Conservation (phyloP, 2,113 vertebrate genomes). For the Charina bottae region DNA sequence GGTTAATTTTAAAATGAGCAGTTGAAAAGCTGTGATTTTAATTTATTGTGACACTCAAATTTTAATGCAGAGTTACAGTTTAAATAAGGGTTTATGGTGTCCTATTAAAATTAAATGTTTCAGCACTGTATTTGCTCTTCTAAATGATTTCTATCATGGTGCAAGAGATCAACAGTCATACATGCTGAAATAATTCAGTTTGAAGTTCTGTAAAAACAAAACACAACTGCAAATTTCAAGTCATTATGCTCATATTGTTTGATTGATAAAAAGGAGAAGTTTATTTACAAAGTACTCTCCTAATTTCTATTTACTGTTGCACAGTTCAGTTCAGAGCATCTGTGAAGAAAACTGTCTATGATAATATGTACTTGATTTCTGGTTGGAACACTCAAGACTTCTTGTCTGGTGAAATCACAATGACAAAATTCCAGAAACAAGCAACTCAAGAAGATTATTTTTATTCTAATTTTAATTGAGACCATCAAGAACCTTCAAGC, state of each 20-base stretch:
- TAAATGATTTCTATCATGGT: slow-evolving; percentile 34
- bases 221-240: slow-evolving; percentile 45
- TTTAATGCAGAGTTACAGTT: slow-evolving; percentile 55
- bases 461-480: slow-evolving; percentile 49
- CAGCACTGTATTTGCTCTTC: slow-evolving; percentile 41
- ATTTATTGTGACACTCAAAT: slow-evolving; percentile 29
- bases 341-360: slow-evolving; percentile 53
- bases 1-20: slow-evolving; percentile 14
- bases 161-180: slow-evolving; percentile 34
- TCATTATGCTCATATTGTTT: slow-evolving; percentile 45
- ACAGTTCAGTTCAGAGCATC: slow-evolving; percentile 59
- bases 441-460: slow-evolving; percentile 37
- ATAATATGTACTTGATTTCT: slow-evolving; percentile 27
- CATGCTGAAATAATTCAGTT: slow-evolving; percentile 52
- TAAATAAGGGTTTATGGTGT: slow-evolving; percentile 36
- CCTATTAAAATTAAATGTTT: slow-evolving; percentile 57
- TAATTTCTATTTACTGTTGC: slow-evolving; percentile 65
- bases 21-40: slow-evolving; percentile 26
- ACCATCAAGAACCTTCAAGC: not conserved
- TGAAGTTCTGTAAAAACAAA: slow-evolving; percentile 40
- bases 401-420: slow-evolving; percentile 43
- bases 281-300: slow-evolving; percentile 52
- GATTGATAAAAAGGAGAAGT: slow-evolving; percentile 47
- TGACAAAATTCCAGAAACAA: slow-evolving; percentile 39
- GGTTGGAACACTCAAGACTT: slow-evolving; percentile 44